Conservation (phyloP, 2,113 vertebrate genomes). For the Pteropus alecto region DNA sequence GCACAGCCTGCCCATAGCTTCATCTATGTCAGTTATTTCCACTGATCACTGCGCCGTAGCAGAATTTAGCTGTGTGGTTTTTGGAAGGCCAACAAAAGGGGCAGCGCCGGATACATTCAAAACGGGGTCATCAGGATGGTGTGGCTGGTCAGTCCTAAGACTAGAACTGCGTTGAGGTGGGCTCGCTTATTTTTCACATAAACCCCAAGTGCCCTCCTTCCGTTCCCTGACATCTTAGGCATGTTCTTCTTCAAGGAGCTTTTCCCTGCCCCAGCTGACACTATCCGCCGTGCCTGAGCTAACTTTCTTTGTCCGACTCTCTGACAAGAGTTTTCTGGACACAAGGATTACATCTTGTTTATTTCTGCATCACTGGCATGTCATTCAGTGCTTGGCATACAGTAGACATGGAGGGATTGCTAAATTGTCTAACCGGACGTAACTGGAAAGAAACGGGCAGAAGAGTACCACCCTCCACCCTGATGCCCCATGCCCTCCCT, state of each 20-base stretch:
- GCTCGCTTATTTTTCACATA: not conserved
- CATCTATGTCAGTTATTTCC: slow-evolving; percentile 67
- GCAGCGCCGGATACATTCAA: not conserved
- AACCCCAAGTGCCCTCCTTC: not conserved
- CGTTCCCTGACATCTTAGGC: not conserved
- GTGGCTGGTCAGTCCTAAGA: not conserved
- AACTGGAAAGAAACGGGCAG: not conserved
- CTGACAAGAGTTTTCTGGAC: not conserved
- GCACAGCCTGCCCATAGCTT: slow-evolving; percentile 38
- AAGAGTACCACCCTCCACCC: too few species aligned
- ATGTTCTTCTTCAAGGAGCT: not conserved
- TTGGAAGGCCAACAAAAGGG: not conserved
- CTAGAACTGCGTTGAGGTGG: not conserved
- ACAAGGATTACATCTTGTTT: not conserved
- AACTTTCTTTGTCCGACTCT: not conserved
- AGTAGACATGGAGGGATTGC: not conserved
- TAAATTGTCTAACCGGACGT: not conserved
- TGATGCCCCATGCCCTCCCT: accelerated
- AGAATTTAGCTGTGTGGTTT: not conserved
- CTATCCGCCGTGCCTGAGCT: not conserved
- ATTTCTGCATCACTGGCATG: not conserved
- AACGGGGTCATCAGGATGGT: not conserved
- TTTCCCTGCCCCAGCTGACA: too few species aligned
- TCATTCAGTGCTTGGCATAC: not conserved
- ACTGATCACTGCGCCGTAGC: not conserved